Evolutionary conservation across 2,797 vertebrate genomes (phyloP).

Genomic region (Peromyscus melanophrys): DNA sequence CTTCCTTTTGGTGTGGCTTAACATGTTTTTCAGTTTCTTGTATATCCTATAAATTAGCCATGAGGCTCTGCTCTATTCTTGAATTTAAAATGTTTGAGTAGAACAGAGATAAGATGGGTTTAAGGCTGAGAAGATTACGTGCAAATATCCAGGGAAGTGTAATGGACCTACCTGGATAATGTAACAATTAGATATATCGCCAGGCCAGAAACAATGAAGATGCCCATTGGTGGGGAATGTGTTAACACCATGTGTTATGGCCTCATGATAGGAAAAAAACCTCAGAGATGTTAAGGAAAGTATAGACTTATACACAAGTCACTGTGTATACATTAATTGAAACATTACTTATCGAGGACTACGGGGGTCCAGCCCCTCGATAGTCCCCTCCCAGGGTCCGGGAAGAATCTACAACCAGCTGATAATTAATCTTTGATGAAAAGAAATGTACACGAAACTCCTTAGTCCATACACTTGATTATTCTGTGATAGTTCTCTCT

Average conservation of each 20-base stretch:
- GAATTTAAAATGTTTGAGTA: conserved; percentile 48
- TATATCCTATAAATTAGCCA: conserved; percentile 1
- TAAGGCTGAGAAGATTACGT: conserved; percentile 48
- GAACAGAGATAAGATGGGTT: conserved; percentile 47
- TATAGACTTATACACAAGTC: neutral
- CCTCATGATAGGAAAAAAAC: conserved; percentile 17
- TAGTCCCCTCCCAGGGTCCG: no score
- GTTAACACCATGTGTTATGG: neutral
- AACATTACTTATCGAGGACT: no score
- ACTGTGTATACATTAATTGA: neutral
- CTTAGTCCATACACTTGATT: no score
- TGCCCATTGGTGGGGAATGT: neutral
- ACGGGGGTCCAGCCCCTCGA: no score
- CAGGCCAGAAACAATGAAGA: conserved; percentile 5
- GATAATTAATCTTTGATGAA: no score
- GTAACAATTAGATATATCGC: neutral
- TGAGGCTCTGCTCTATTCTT: conserved; percentile 39
- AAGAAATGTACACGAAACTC: no score
- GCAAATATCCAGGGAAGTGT: conserved; percentile 52
- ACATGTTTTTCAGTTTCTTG: conserved; percentile 44
- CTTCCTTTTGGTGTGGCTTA: conserved; percentile 33
- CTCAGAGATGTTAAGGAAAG: conserved; percentile 15
- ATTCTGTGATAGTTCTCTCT: no score
- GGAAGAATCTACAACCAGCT: no score
- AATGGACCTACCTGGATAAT: conserved; percentile 6